Evolutionary conservation across 2,888 invertebrate genomes (phyloP).

Genomic region (Neria commutata): DNA sequence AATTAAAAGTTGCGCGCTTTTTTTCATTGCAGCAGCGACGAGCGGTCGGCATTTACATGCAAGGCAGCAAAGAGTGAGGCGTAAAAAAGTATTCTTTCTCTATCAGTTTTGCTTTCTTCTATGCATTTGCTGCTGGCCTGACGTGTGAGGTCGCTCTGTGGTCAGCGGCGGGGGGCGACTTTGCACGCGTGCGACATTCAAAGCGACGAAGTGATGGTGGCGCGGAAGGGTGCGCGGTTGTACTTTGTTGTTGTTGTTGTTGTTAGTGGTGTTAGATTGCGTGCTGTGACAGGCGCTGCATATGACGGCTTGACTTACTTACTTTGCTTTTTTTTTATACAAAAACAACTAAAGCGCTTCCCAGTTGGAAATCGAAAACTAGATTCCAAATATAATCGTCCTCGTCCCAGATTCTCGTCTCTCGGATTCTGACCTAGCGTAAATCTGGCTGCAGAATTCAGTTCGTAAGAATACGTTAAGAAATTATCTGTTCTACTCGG

Average conservation of each 20-base stretch:
- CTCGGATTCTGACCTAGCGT: too few species aligned
- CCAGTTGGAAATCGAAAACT: too few species aligned
- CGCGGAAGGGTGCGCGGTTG: neutral
- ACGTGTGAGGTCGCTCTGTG: neutral
- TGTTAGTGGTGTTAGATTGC: slow-evolving; percentile 13
- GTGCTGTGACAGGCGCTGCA: slow-evolving; percentile 26
- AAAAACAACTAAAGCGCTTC: too few species aligned
- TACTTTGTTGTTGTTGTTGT: neutral
- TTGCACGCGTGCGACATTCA: neutral
- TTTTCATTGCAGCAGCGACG: slow-evolving; percentile 28
- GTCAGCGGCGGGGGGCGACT: neutral
- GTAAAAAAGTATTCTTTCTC: too few species aligned
- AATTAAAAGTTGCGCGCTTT: slow-evolving; percentile 39
- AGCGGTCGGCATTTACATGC: too few species aligned
- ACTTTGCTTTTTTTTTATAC: too few species aligned
- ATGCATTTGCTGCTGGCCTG: neutral
- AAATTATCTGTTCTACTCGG: too few species aligned
- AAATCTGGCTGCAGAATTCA: too few species aligned
- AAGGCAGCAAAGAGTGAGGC: slow-evolving; percentile 2
- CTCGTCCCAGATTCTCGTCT: too few species aligned
- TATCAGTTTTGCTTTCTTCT: neutral
- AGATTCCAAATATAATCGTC: too few species aligned
- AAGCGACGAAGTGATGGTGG: neutral
- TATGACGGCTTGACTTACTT: too few species aligned
- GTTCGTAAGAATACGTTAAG: too few species aligned